Evolutionary conservation across 2,113 vertebrate genomes (phyloP).

Genomic region (Pedionomus torquatus): DNA sequence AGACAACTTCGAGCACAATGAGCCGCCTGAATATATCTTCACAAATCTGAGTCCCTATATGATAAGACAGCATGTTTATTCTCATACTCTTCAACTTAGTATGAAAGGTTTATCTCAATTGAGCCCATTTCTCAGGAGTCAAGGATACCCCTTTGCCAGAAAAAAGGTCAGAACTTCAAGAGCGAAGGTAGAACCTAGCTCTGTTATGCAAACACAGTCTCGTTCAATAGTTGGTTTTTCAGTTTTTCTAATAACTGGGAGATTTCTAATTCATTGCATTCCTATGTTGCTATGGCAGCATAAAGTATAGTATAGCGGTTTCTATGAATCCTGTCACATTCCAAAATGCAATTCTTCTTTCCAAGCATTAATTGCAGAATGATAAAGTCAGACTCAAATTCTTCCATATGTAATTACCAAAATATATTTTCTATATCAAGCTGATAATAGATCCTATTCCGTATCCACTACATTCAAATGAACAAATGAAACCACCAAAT

Average conservation of each 20-base stretch:
- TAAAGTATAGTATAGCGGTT: background rate
- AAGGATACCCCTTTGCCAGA: background rate
- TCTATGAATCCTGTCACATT: background rate
- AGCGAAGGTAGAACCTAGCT: background rate
- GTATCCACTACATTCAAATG: slow-evolving; percentile 25
- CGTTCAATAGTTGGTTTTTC: slow-evolving; percentile 17
- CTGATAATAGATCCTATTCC: slow-evolving; percentile 30
- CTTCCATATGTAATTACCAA: background rate
- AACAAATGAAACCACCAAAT: slow-evolving; percentile 41
- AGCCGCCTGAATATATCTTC: background rate
- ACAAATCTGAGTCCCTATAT: background rate
- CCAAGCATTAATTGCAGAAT: background rate
- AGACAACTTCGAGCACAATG: background rate
- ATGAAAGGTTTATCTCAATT: background rate
- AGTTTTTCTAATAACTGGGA: slow-evolving; percentile 8
- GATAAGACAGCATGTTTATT: background rate
- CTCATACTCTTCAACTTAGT: background rate
- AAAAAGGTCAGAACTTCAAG: background rate
- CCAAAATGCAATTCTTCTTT: background rate
- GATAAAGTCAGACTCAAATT: background rate
- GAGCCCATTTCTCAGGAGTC: background rate
- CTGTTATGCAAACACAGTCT: background rate
- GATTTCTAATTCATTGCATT: background rate
- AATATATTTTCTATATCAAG: slow-evolving; percentile 48
- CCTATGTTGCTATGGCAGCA: slow-evolving; percentile 54